Conservation (phyloP, 2,113 vertebrate species). For the Apodemus sylvaticus region DNA sequence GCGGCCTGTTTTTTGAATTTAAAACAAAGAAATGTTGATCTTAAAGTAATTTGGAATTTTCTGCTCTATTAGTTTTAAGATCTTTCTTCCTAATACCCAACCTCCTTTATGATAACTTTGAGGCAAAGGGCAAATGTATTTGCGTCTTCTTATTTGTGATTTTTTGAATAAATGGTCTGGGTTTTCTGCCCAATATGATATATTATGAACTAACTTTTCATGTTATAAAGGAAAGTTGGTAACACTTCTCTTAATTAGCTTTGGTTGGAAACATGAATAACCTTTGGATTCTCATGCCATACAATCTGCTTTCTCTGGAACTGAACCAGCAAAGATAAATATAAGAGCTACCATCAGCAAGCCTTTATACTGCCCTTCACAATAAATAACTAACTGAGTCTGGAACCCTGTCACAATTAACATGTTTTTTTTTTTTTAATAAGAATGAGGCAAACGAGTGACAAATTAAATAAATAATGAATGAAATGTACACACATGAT, state of each 20-base stretch:
- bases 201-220: background rate
- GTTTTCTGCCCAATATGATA: background rate
- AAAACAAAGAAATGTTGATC: background rate
- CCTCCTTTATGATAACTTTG: background rate
- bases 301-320: background rate
- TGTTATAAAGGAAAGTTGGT: background rate
- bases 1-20: background rate
- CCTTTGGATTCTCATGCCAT: background rate
- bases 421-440: background rate
- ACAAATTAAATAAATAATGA: background rate
- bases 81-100: background rate
- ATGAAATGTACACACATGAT: background rate
- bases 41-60: background rate
- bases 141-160: background rate
- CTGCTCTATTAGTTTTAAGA: background rate
- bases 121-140: background rate
- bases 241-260: background rate
- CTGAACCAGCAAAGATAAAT: constrained; percentile 33
- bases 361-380: background rate
- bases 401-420: background rate
- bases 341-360: background rate
- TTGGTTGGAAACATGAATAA: background rate
- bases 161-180: background rate
- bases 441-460: background rate
- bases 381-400: constrained; percentile 5